These are phyloP conservation scores for Cyprinella venusta DNA, from an alignment of 2,797 vertebrate genomes.

Conservation along the genomic window DNA sequence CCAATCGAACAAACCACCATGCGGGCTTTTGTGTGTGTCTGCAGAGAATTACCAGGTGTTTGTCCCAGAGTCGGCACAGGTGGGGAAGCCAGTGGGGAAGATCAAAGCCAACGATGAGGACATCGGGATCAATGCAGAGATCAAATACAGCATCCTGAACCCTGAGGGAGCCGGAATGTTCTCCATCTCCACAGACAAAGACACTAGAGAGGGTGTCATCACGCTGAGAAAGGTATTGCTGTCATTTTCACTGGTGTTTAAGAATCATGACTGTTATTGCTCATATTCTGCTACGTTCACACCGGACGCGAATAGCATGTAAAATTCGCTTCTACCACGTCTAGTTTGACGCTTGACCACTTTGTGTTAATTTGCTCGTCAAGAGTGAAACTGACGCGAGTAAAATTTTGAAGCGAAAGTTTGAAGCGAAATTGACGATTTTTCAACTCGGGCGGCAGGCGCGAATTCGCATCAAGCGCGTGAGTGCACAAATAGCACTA, in stretches of 20 bases:
- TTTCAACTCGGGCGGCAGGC: too few species aligned
- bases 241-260: background rate
- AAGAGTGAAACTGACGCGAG: too few species aligned
- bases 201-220: slow-evolving; percentile 93
- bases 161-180: slow-evolving; percentile 89
- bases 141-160: slow-evolving; percentile 94
- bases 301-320: too few species aligned
- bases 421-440: too few species aligned
- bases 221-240: slow-evolving; percentile 89
- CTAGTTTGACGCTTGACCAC: too few species aligned
- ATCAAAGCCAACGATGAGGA: slow-evolving; percentile 97
- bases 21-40: slow-evolving; percentile 46
- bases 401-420: too few species aligned
- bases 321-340: too few species aligned
- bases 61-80: slow-evolving; percentile 95
- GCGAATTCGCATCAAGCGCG: too few species aligned
- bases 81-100: slow-evolving; percentile 95
- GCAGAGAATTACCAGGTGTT: slow-evolving; percentile 96
- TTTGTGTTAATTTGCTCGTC: too few species aligned
- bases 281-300: background rate
- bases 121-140: slow-evolving; percentile 91
- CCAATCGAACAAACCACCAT: slow-evolving; percentile 9
- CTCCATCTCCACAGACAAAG: slow-evolving; percentile 91
- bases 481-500: too few species aligned
- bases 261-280: background rate